Conservation (phyloP, 1,140 invertebrate genomes). For the Leptinotarsa defecta region DNA sequence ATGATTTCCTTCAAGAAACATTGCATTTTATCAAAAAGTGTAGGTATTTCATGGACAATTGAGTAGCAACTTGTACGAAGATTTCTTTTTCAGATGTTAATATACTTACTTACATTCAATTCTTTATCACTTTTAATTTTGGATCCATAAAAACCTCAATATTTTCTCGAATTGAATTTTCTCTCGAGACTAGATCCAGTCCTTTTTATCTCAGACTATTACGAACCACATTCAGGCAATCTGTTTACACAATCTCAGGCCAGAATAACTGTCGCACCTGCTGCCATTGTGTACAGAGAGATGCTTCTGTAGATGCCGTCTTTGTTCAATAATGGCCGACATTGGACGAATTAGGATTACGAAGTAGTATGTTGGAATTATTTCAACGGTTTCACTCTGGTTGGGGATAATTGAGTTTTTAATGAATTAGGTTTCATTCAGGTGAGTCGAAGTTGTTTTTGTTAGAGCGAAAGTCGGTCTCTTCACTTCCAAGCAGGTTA, state of each 20-base stretch:
- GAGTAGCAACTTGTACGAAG: too few relatives aligned
- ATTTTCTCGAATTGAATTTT: not conserved
- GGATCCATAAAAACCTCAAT: too few relatives aligned
- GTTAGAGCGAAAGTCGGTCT: not conserved
- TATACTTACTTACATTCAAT: too few relatives aligned
- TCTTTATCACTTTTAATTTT: too few relatives aligned
- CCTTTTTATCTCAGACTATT: not conserved
- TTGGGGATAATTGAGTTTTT: constrained; percentile 11
- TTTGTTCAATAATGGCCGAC: constrained; percentile 17
- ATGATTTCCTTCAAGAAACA: too few relatives aligned
- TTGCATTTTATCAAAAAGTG: too few relatives aligned
- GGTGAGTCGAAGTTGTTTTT: not conserved
- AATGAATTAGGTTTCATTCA: not conserved
- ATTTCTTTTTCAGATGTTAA: too few relatives aligned
- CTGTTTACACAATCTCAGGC: constrained; percentile 5
- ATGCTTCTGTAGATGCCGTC: not conserved
- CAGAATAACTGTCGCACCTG: not conserved
- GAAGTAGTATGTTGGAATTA: constrained; percentile 13
- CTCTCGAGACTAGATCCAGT: not conserved
- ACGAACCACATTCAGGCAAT: not conserved
- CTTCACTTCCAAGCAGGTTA: not conserved
- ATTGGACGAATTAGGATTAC: constrained; percentile 13
- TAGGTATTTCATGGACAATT: too few relatives aligned
- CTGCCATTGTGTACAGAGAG: constrained; percentile 1
- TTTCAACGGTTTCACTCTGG: not conserved